These are phyloP conservation scores for Kryptopterus vitreolus DNA, from an alignment of 2,797 vertebrate genomes.

Conservation along the genomic window DNA sequence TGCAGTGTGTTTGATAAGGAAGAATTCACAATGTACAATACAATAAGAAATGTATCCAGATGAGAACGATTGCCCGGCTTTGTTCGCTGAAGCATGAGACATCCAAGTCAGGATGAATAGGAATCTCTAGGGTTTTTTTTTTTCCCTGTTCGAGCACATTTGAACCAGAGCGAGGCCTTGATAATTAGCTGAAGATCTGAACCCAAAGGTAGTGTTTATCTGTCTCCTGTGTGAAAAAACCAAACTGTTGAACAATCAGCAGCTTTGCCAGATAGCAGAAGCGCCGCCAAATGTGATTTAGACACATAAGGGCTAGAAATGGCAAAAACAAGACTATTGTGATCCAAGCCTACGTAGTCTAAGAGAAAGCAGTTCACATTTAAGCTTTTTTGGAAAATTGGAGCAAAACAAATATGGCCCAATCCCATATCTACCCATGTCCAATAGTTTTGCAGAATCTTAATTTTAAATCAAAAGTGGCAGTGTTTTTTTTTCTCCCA, in stretches of 20 bases:
- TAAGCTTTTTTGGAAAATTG: not conserved
- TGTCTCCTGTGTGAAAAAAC: slow-evolving; percentile 13
- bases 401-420: not conserved
- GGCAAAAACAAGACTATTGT: not conserved
- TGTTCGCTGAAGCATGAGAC: not conserved
- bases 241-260: slow-evolving; percentile 8
- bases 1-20: not conserved
- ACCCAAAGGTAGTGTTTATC: slow-evolving; percentile 12
- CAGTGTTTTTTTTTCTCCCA: not conserved
- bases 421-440: not conserved
- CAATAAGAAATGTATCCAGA: not conserved
- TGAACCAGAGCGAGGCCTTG: not conserved
- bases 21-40: not conserved
- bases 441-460: not conserved
- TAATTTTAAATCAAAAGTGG: not conserved
- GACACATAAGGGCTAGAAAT: slow-evolving; percentile 23
- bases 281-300: slow-evolving; percentile 17
- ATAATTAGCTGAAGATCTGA: slow-evolving; percentile 18
- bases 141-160: slow-evolving; percentile 4
- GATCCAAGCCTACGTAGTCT: slow-evolving; percentile 1
- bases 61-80: not conserved
- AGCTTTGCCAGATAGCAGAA: slow-evolving; percentile 1
- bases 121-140: not conserved
- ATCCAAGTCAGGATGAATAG: not conserved
- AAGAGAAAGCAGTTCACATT: not conserved